Base-by-base conservation (phyloP, 2,113 vertebrate species). In the Phalacrocorax aristotelis region DNA sequence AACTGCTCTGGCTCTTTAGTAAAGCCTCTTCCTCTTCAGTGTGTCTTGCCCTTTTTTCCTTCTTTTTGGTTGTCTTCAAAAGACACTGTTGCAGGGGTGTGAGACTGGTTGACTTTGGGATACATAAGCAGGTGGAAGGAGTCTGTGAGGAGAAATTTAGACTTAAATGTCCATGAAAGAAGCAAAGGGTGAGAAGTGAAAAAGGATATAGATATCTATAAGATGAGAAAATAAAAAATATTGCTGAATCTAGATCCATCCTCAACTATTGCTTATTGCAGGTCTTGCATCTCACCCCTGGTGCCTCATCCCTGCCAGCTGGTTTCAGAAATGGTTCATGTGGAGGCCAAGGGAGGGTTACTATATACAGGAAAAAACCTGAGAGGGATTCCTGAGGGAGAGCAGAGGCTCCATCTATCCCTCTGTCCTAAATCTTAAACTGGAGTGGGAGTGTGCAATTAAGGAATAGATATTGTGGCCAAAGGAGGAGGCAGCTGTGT, bases 401-500 rank as follows among this genome's bases (percentile, higher is more conserved):
- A 69, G 48, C 36, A 79, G 70, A 61, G 72, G 34, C 58, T 90
- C 44, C 54, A 32, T 69, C 87, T 54, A 48, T 46, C 16, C 52
- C 54, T 84, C 81, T 78, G 42, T 60, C 52, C 38, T 91, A 16
- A 34, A 64, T 65, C 77, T 44, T 57, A 40, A 69, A 68, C 34
- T 1, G 1, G 62, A 72, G 66, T 94, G 78, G 62, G 87, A 60
- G 58, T 78, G 36, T 77, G 48, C 64, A 89, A 96, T 34, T 90
- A 60, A 74, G 66, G 71, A 82, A 42, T 81, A 54, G 90, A 46
- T 0, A 4, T n/a, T 65, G 68, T 1, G 9, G 58, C 69, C 51
- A 66, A 55, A 68, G 51, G 51, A 82, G 38, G 57, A 46, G 52
- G 89, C 94, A 95, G 93, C 94, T 96, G 88, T 57, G 44, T 86